phyloP scores from a whole-genome alignment of 2,888 invertebrate species.

The Chrysodeixis includens region DNA sequence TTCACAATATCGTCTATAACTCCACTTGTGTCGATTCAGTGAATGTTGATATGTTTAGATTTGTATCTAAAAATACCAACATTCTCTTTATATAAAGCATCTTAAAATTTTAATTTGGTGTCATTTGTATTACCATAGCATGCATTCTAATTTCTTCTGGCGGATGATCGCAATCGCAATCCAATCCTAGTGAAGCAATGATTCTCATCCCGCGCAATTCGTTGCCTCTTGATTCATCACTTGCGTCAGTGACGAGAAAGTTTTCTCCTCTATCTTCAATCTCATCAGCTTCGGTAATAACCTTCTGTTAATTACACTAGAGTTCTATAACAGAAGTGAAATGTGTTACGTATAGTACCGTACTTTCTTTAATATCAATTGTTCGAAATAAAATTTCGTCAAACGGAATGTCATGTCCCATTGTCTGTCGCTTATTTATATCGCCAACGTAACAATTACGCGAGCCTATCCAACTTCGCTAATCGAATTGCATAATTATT shows the following conservation, averaged over 20 bases:
- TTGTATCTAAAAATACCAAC: not conserved
- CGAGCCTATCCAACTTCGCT: conserved; percentile 10
- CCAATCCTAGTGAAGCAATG: conserved; percentile 25
- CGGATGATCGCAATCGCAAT: conserved; percentile 11
- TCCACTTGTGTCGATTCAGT: too few relatives aligned
- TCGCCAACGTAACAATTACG: conserved; percentile 3
- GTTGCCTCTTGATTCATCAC: conserved; percentile 18
- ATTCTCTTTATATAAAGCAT: not conserved
- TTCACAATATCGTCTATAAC: too few relatives aligned
- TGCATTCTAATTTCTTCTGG: not conserved
- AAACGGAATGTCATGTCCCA: not conserved
- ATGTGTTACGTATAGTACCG: not conserved
- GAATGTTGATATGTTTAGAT: too few relatives aligned
- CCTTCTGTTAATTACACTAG: not conserved
- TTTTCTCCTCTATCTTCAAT: not conserved
- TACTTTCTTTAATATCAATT: not conserved
- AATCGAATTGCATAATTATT: conserved; percentile 44
- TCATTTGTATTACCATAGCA: not conserved
- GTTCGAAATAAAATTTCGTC: not conserved
- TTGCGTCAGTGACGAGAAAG: not conserved
- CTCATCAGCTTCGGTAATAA: not conserved
- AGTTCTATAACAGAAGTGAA: not conserved
- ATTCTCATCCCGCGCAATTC: conserved; percentile 11
- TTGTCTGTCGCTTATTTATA: not conserved
- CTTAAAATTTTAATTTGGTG: not conserved